These are phyloP conservation scores for Zeugodacus cucurbitae DNA, from an alignment of 1,140 invertebrate genomes.

Conservation along the genomic window DNA sequence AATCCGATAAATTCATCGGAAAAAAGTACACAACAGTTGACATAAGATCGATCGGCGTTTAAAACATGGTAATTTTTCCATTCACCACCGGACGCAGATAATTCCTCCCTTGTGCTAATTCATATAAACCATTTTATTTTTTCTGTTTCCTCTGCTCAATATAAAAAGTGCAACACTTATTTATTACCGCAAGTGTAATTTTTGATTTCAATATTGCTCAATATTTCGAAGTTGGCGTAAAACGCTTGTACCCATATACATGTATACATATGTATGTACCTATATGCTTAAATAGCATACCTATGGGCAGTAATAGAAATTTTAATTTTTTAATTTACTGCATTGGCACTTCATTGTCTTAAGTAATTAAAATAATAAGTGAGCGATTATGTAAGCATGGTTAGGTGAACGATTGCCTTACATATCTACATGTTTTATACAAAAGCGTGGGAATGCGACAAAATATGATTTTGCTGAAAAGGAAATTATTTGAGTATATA, in stretches of 20 bases:
- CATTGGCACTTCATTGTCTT: background rate
- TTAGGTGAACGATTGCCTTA: background rate
- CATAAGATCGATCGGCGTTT: background rate
- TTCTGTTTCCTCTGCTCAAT: background rate
- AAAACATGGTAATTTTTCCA: conserved; percentile 15
- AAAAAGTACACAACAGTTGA: background rate
- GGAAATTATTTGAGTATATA: too few relatives aligned
- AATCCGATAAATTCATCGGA: background rate
- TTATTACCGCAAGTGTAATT: background rate
- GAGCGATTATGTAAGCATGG: background rate
- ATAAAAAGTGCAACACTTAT: conserved; percentile 1
- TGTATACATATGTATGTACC: too few relatives aligned
- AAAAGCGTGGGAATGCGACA: background rate
- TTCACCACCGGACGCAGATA: conserved; percentile 8
- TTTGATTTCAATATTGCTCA: background rate
- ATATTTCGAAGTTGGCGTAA: background rate
- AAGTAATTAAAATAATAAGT: background rate
- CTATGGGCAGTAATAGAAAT: background rate
- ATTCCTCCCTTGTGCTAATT: background rate
- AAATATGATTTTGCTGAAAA: background rate
- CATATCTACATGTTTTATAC: background rate
- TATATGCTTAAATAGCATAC: too few relatives aligned
- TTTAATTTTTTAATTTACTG: background rate
- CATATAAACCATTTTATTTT: background rate
- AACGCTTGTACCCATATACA: background rate